Base-by-base conservation (phyloP, 2,888 invertebrate species). In the Rhopalosiphum nymphaeae region DNA sequence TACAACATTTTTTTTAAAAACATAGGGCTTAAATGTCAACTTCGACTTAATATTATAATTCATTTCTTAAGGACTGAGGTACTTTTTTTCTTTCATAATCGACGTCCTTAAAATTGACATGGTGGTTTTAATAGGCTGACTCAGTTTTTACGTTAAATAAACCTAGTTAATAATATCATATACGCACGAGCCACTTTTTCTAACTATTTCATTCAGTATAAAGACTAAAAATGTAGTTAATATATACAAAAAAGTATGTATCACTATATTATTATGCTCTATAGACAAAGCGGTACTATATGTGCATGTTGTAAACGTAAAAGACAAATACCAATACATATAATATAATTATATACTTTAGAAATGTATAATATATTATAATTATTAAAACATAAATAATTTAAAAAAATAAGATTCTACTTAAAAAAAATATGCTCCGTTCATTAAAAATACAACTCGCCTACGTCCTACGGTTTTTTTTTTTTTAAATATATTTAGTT, bases 51-150 rank as follows among this genome's bases (percentile, higher is more conserved):
- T 85, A 85, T 53, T 53, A 88, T 36, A 53, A 53, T 53, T 57
- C n/a, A 85, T 56, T 91, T 91, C 85, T 86, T 91, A 91, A 86
- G 56, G 57, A 86, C 56, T 44, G 46, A 91, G 25, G 46, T 91
- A 57, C 21, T n/a, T 86, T n/a, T 91, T 91, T 91, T 85, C 46
- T 91, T 91, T 86, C 21, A 84, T 36, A 36, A 67, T 36, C 78
- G 49, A 78, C 53, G 46, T 57, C 44, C 85, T 86, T 57, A 91
- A 84, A 84, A 84, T 56, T 85, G 44, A 57, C 21, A 89, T 42
- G n/a, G 9, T 4, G 11, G 49, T 90, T 90, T 78, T 49, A 53
- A 91, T 91, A 84, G 36, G 56, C n/a, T 36, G 78, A 78, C 78
- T 36, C 36, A 53, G 29, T 57, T 85, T 85, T n/a, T 5, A 91